These are phyloP conservation scores for Pontoporia blainvillei DNA, from an alignment of 2,113 vertebrate genomes.

Conservation along the genomic window DNA sequence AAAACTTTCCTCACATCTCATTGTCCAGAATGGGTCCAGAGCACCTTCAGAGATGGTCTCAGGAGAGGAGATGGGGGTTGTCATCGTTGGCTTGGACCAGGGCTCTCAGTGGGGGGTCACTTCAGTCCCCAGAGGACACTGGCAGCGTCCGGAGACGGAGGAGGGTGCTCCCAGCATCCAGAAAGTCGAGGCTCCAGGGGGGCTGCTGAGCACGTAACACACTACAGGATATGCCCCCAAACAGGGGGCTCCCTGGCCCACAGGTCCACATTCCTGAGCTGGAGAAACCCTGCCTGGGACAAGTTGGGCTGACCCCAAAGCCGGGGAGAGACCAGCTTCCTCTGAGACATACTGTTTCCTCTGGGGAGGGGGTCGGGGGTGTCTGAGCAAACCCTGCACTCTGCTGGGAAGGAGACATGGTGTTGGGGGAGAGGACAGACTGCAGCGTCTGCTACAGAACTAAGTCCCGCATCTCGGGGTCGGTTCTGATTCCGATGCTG, in stretches of 20 bases:
- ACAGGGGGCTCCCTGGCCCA: accelerated
- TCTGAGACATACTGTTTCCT: accelerated
- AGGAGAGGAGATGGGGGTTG: neutral
- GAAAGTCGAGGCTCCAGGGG: accelerated
- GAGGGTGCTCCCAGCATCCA: too few species aligned
- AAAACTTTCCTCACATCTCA: neutral
- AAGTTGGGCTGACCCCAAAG: accelerated
- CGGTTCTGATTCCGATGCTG: accelerated
- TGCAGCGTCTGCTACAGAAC: accelerated
- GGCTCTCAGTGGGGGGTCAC: neutral
- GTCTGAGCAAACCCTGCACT: too few species aligned
- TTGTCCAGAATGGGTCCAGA: neutral
- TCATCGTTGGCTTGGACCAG: accelerated
- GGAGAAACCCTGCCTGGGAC: too few species aligned
- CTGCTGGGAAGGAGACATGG: accelerated
- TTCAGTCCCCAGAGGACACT: neutral
- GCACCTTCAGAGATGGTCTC: neutral
- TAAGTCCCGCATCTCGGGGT: accelerated
- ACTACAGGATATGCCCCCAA: accelerated
- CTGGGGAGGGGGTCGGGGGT: accelerated
- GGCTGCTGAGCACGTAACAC: accelerated
- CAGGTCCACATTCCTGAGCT: accelerated
- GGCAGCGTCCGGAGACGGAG: accelerated
- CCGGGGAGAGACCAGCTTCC: neutral
- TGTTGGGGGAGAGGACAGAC: accelerated